These are phyloP conservation scores for Hyposoter didymator DNA, from an alignment of 2,888 invertebrate species.

Conservation along the genomic window DNA sequence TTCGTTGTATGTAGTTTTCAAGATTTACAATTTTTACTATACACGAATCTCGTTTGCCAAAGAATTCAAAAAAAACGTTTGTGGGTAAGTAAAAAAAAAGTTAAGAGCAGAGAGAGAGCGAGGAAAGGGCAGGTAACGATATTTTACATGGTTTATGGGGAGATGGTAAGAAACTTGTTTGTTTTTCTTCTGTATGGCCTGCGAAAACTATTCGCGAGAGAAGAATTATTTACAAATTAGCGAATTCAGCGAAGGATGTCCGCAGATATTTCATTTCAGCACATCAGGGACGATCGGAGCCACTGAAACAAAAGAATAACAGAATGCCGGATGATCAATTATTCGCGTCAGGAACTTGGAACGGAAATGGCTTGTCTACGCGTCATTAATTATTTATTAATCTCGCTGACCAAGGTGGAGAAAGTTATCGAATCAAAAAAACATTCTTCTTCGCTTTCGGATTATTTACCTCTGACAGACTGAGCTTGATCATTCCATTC, in stretches of 20 bases:
- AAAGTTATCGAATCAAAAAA: not conserved
- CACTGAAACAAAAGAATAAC: slow-evolving; percentile 87
- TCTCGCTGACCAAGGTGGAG: slow-evolving; percentile 4
- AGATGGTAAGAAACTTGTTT: slow-evolving; percentile 69
- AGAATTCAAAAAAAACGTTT: slow-evolving; percentile 57
- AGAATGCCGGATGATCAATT: slow-evolving; percentile 5
- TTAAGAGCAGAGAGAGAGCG: slow-evolving; percentile 25
- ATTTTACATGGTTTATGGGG: slow-evolving; percentile 64
- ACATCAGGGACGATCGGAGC: slow-evolving; percentile 90
- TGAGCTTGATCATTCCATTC: slow-evolving; percentile 92
- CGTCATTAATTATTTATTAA: slow-evolving; percentile 47
- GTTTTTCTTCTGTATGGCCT: slow-evolving; percentile 77
- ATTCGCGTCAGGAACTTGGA: slow-evolving; percentile 47
- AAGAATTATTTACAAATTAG: slow-evolving; percentile 79
- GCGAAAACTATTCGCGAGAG: slow-evolving; percentile 70
- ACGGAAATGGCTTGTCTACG: slow-evolving; percentile 55
- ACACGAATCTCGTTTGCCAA: slow-evolving; percentile 58
- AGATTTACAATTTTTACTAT: slow-evolving; percentile 64
- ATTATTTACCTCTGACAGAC: slow-evolving; percentile 90
- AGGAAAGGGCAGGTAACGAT: slow-evolving; percentile 37
- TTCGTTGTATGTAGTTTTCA: slow-evolving; percentile 40
- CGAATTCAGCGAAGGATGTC: slow-evolving; percentile 9
- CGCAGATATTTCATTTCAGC: slow-evolving; percentile 83
- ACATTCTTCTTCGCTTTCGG: not conserved
- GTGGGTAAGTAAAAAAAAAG: slow-evolving; percentile 52